phyloP scores from a whole-genome alignment of 2,113 vertebrate genomes.

The Myodes glareolus region DNA sequence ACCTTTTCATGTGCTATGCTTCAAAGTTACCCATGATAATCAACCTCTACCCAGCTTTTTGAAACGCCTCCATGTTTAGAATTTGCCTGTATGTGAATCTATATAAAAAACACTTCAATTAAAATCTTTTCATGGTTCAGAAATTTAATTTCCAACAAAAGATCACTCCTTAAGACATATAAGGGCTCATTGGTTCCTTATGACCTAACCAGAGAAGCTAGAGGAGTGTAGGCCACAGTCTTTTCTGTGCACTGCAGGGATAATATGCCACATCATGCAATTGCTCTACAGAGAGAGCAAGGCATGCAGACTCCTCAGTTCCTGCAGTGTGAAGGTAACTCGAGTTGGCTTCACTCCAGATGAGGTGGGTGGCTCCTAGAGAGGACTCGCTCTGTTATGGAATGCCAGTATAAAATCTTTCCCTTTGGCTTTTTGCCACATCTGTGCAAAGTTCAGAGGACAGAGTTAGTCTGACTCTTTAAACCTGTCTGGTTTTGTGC shows the following conservation, averaged over 20 bases:
- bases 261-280: neutral
- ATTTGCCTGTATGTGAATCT: neutral
- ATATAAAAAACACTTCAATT: neutral
- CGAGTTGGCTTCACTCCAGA: neutral
- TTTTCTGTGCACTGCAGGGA: neutral
- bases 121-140: neutral
- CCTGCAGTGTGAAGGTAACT: neutral
- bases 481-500: neutral
- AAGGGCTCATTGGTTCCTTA: neutral
- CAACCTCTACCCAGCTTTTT: neutral
- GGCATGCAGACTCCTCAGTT: neutral
- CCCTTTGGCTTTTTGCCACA: neutral
- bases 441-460: neutral
- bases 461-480: neutral
- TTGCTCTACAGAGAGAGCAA: neutral
- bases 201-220: slow-evolving; percentile 17
- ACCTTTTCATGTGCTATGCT: neutral
- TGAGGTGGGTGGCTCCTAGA: neutral
- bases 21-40: too few relatives aligned
- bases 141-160: slow-evolving; percentile 36
- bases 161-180: neutral
- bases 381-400: neutral
- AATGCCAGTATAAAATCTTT: neutral
- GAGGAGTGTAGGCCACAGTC: neutral
- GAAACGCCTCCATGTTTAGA: neutral